Conservation (phyloP, 2,888 invertebrate species). For the Achlya flavicornis region DNA sequence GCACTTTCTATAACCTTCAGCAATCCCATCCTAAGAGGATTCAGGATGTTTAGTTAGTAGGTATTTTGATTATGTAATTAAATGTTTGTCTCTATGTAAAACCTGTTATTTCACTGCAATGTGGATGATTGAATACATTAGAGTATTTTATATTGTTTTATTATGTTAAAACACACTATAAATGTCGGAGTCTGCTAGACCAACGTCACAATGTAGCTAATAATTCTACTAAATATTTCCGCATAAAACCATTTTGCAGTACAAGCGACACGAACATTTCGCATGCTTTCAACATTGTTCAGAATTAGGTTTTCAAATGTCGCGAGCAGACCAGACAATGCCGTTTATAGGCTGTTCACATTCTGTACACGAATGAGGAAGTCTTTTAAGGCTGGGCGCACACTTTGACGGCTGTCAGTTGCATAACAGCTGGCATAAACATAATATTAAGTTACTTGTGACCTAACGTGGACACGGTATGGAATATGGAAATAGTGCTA, state of each 20-base stretch:
- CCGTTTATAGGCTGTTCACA: constrained; percentile 35
- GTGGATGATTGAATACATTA: too few relatives aligned
- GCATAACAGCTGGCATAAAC: constrained; percentile 5
- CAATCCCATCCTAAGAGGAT: too few relatives aligned
- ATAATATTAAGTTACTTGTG: constrained; percentile 1
- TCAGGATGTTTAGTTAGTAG: too few relatives aligned
- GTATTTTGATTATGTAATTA: too few relatives aligned
- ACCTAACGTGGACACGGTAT: background rate
- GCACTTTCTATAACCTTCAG: too few relatives aligned
- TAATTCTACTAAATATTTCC: constrained; percentile 10
- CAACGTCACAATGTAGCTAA: constrained; percentile 1
- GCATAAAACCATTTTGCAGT: constrained; percentile 10
- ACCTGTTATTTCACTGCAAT: too few relatives aligned
- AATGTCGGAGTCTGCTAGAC: too few relatives aligned
- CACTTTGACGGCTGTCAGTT: constrained; percentile 9
- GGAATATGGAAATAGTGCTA: constrained; percentile 2
- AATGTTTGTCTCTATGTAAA: too few relatives aligned
- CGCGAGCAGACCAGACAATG: constrained; percentile 22
- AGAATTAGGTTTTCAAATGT: constrained; percentile 52
- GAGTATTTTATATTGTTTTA: too few relatives aligned
- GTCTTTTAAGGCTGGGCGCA: background rate
- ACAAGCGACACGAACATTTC: constrained; percentile 11
- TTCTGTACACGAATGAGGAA: constrained; percentile 39
- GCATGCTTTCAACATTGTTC: constrained; percentile 12
- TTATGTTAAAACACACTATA: too few relatives aligned